Percentiles rank a stretch among this genome's conserved stretches.
Evolutionary conservation across 2,797 vertebrate genomes (phyloP).

Genomic region (Geotrypetes seraphini): DNA sequence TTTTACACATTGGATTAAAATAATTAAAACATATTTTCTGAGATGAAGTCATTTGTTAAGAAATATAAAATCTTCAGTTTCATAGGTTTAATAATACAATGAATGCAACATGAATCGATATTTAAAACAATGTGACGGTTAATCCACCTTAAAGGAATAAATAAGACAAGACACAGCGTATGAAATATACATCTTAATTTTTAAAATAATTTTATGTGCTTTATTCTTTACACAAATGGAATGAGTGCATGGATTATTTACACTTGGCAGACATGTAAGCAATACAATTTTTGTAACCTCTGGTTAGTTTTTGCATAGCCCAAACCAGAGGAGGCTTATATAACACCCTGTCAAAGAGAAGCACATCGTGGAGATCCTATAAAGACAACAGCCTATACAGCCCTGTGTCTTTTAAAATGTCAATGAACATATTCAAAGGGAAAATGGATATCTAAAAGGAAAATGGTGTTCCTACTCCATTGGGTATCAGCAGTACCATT

Average conservation of each 20-base stretch:
- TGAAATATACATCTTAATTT: conserved; percentile 65
- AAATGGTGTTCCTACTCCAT: conserved; percentile 26
- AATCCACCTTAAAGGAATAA: too few relatives aligned
- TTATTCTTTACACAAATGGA: conserved; percentile 69
- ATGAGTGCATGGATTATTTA: conserved; percentile 64
- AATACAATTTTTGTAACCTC: conserved; percentile 60
- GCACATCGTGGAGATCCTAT: not conserved
- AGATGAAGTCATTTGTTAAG: too few relatives aligned
- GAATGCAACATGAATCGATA: too few relatives aligned
- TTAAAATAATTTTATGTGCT: conserved; percentile 64
- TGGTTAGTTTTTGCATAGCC: conserved; percentile 45
- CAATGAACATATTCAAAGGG: conserved; percentile 19
- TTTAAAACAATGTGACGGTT: too few relatives aligned
- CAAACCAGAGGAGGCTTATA: conserved; percentile 37
- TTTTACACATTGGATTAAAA: too few relatives aligned
- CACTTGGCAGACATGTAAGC: conserved; percentile 61
- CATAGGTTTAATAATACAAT: too few relatives aligned
- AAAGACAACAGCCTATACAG: conserved; percentile 27
- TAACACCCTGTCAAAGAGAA: conserved; percentile 45
- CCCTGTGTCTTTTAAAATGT: conserved; percentile 26
- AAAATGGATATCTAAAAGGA: conserved; percentile 32
- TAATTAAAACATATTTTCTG: too few relatives aligned
- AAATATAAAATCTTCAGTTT: too few relatives aligned
- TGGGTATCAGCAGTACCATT: conserved; percentile 36
- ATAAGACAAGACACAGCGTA: conserved; percentile 53